phyloP scores from a whole-genome alignment of 1,140 invertebrate species.

The Dendroctonus ponderosae region DNA sequence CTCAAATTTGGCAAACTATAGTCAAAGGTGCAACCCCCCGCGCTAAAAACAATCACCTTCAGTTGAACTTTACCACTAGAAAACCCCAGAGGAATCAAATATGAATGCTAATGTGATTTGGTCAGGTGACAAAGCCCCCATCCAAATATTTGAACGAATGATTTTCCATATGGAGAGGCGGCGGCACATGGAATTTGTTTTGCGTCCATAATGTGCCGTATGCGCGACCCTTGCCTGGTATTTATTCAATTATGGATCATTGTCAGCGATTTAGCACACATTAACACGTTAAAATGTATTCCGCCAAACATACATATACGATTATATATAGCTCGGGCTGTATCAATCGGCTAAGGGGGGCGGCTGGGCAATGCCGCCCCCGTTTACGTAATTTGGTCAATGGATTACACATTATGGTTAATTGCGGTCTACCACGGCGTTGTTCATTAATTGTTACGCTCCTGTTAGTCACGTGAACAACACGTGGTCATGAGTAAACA shows the following conservation, averaged over 20 bases:
- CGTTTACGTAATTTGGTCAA: slow-evolving; percentile 51
- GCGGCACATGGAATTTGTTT: slow-evolving; percentile 1
- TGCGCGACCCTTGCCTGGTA: slow-evolving; percentile 9
- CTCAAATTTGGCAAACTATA: no score
- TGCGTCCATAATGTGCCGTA: slow-evolving; percentile 15
- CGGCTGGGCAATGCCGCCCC: slow-evolving; percentile 44
- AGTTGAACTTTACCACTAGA: no score
- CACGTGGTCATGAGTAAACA: slow-evolving; percentile 39
- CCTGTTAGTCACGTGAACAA: slow-evolving; percentile 44
- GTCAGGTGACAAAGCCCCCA: neutral
- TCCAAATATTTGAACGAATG: slow-evolving; percentile 8
- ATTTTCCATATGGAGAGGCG: slow-evolving; percentile 7
- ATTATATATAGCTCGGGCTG: neutral
- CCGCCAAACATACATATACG: slow-evolving; percentile 1
- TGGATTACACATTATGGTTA: slow-evolving; percentile 53
- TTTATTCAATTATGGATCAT: slow-evolving; percentile 30
- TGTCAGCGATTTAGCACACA: slow-evolving; percentile 25
- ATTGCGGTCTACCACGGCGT: slow-evolving; percentile 49
- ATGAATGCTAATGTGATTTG: no score
- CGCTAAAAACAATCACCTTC: no score
- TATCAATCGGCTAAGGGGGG: neutral
- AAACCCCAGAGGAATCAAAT: no score
- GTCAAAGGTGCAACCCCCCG: no score
- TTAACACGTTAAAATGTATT: slow-evolving; percentile 29
- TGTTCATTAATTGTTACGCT: slow-evolving; percentile 50